Evolutionary conservation across 92 coral and sea anemone species (phyloP), one percentile per base, ranked within the genome.

Genomic region (Virgularia gustaviana): DNA sequence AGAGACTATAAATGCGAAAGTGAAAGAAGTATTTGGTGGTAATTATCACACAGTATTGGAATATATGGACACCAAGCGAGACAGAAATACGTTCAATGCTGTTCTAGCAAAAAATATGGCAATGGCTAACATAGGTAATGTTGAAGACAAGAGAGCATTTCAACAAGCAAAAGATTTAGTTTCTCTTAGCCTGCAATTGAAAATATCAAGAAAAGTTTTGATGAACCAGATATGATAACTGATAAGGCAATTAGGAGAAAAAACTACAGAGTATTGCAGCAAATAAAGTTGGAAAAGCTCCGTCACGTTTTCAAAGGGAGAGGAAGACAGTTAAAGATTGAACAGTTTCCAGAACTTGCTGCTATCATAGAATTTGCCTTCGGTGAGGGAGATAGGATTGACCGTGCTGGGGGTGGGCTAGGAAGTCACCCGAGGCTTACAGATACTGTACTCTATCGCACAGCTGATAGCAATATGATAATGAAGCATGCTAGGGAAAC

Each of bases 381-480:
- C 56, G 86, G 86, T 2, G 81, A 65, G 36, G 80, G 63, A 33
- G 85, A 74, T 41, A 36, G 81, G 4, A 49, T 83, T 36, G 75
- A 73, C 39, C 42, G 83, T 20, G 74, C 67, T 2, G 84, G 78
- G 0, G 88, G 88, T 16, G 85, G 88, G 10, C 22, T 83, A 0
- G 88, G 83, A 41, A 79, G 81, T 11, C 89, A 84, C 39, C 89
- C 95, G 6, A 81, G 87, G 58, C 71, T 88, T 23, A 88, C 74
- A 0, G 85, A 78, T 6, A 71, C 82, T 8, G 81, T 86, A 2
- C 58, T 73, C 20, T 86, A 82, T 39, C 27, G 79, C 18, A 71
- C 81, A 10, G 75, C 70, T 7, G 84, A 86, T 73, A 86, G 41
- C 74, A 78, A 72, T 43, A 60, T 65, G 4, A 27, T 70, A 1